Conservation (phyloP, 2,797 vertebrate genomes). For the Characodon lateralis region DNA sequence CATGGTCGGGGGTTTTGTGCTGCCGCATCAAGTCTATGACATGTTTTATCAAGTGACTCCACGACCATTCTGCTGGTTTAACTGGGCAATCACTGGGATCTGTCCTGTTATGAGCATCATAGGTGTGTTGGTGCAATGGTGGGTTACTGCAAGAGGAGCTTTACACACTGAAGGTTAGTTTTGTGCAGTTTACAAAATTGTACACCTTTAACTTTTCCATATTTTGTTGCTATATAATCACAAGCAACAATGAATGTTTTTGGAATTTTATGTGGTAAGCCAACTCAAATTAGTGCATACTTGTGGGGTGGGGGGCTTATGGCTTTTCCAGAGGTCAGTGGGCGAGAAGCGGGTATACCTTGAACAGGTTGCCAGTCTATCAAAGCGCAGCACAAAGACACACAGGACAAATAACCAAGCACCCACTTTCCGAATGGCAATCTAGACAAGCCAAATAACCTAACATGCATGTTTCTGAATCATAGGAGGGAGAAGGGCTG, state of each 20-base stretch:
- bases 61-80: conserved; percentile 86
- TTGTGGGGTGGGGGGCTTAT: too few relatives aligned
- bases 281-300: neutral
- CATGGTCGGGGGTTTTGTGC: conserved; percentile 77
- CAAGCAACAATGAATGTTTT: neutral
- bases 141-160: conserved; percentile 80
- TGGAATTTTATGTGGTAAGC: neutral
- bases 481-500: too few relatives aligned
- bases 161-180: conserved; percentile 83
- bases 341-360: too few relatives aligned
- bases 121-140: conserved; percentile 87
- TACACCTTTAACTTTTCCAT: neutral
- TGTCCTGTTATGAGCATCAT: conserved; percentile 81
- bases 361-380: too few relatives aligned
- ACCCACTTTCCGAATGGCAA: too few relatives aligned
- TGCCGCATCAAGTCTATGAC: conserved; percentile 79
- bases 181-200: neutral
- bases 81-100: conserved; percentile 83
- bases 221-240: neutral
- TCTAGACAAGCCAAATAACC: too few relatives aligned
- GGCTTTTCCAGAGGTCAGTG: too few relatives aligned
- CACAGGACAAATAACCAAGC: too few relatives aligned
- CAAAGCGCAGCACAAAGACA: too few relatives aligned
- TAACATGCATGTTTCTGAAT: too few relatives aligned
- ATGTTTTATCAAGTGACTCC: conserved; percentile 72